phyloP scores from a whole-genome alignment of 2,888 invertebrate genomes.

The Erebia aethiops region DNA sequence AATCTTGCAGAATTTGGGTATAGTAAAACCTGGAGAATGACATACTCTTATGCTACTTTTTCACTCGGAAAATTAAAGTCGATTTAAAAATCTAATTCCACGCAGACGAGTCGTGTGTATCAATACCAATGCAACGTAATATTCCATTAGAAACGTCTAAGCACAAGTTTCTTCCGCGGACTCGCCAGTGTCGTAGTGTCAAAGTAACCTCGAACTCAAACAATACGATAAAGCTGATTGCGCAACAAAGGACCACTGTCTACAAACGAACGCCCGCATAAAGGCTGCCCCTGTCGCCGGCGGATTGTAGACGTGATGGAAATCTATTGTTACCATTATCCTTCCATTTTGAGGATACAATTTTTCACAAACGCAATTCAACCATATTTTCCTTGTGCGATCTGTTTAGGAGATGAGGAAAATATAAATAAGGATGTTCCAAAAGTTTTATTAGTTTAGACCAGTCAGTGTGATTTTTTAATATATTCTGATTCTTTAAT shows the following conservation, averaged over 20 bases:
- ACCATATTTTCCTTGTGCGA: slow-evolving; percentile 17
- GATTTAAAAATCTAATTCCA: no score
- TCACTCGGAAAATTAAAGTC: no score
- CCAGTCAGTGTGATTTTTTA: no score
- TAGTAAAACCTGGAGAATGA: no score
- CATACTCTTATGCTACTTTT: no score
- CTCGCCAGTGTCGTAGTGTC: background rate
- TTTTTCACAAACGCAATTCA: slow-evolving; percentile 36
- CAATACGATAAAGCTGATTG: slow-evolving; percentile 31
- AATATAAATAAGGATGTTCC: no score
- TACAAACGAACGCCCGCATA: slow-evolving; percentile 40
- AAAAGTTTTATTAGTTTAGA: no score
- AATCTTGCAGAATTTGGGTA: no score
- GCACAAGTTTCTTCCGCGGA: background rate
- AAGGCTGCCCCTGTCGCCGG: slow-evolving; percentile 37
- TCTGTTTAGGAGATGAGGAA: background rate
- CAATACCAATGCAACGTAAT: no score
- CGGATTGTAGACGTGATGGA: slow-evolving; percentile 39
- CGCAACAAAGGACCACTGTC: slow-evolving; percentile 32
- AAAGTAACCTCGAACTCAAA: slow-evolving; percentile 21
- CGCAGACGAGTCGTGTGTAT: no score
- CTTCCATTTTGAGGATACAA: slow-evolving; percentile 28
- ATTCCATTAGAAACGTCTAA: background rate
- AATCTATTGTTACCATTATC: slow-evolving; percentile 40
- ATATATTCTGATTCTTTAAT: no score